phyloP scores from a whole-genome alignment of 2,797 vertebrate species.

The Arremon aurantiirostris region DNA sequence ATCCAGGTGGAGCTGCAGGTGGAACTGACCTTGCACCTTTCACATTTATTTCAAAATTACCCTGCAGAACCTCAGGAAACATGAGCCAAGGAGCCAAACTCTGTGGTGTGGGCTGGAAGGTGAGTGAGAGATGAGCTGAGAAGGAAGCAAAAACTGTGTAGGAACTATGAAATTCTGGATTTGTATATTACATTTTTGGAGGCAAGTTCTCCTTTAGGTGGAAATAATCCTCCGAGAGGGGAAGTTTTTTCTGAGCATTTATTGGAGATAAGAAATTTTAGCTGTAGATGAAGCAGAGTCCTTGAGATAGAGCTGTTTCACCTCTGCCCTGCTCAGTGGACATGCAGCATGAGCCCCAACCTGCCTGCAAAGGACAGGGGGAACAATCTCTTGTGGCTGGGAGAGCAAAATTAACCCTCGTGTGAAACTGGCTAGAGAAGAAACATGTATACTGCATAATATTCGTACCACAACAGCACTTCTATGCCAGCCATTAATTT shows the following conservation, averaged over 20 bases:
- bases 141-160: neutral
- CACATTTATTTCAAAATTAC: neutral
- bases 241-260: neutral
- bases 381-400: neutral
- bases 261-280: neutral
- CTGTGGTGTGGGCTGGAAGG: neutral
- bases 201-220: neutral
- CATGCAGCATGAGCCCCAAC: neutral
- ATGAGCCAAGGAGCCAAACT: neutral
- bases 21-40: neutral
- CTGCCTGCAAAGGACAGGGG: neutral
- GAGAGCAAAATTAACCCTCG: neutral
- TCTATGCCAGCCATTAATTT: neutral
- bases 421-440: neutral
- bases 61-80: neutral
- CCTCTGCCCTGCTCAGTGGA: neutral
- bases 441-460: neutral
- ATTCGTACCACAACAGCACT: neutral
- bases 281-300: neutral
- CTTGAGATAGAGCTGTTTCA: neutral
- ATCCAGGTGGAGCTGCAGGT: neutral
- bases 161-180: neutral
- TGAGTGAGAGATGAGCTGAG: neutral
- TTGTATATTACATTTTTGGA: neutral
- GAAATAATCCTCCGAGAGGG: neutral